Base-by-base conservation (phyloP, 2,888 invertebrate species). In the Aricia artaxerxes region DNA sequence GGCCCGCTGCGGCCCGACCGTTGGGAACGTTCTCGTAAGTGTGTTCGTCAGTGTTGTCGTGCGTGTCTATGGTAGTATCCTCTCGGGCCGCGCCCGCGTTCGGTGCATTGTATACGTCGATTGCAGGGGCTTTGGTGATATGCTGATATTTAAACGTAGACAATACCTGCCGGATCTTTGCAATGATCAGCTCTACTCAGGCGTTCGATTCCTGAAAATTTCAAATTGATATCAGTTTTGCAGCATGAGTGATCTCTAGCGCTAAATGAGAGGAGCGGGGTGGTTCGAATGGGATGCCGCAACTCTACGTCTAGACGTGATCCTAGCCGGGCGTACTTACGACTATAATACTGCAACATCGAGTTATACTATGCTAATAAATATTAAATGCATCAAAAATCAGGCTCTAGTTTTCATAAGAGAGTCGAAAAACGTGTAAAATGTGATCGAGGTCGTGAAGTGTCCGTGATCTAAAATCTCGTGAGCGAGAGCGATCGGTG, bases 101-200 rank as follows among this genome's bases (percentile, higher is more conserved):
- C 84, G 89, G 88, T 84, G 90, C 91, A 88, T 91, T 91, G 91
- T 90, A 92, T 89, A 90, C 93, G 91, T 92, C 94, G 91, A 91
- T 90, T 85, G 94, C 87, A 87, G 92, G 88, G 88, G 92, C 92
- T 91, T 91, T 91, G 93, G 80, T 89, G 94, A 90, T 93, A 92
- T 96, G 96, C 92, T 96, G 96, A 93, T 95, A 95, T 91, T 95
- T 95, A 95, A 96, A 96, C 95, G 96, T 96, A 91, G 96, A 95
- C 95, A 97, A 95, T 95, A 96, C 96, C 95, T 96, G 95, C 95
- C 96, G 96, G 96, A 97, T 96, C 95, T 96, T 97, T 96, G 96
- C 96, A 96, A 96, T 96, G 96, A 97, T 97, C 96, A 96, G 96
- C 96, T 97, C 96, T 95, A 97, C 97, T 97, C 97, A 97, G 97